Evolutionary conservation across 1,140 invertebrate genomes (phyloP).

Genomic region (Portunus trituberculatus): DNA sequence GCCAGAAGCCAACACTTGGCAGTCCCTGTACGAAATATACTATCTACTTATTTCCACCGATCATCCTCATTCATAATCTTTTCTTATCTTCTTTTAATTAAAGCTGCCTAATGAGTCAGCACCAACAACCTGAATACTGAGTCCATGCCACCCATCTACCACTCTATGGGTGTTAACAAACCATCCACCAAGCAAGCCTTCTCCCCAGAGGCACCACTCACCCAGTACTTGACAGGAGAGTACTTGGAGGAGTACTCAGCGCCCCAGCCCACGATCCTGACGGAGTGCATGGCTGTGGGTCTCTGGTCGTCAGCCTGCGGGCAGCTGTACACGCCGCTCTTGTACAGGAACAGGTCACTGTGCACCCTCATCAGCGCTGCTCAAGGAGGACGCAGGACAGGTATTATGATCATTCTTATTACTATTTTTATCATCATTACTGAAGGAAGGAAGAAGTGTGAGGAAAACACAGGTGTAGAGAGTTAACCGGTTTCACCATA

Average conservation of each 20-base stretch:
- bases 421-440: constrained; percentile 71
- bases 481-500: no score
- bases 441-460: constrained; percentile 80
- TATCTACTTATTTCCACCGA: no score
- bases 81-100: no score
- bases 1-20: no score
- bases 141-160: not conserved
- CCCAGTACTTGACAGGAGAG: constrained; percentile 58
- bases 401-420: constrained; percentile 82
- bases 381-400: constrained; percentile 94
- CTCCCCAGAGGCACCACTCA: not conserved
- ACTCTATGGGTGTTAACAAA: no score
- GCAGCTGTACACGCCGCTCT: constrained; percentile 90
- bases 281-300: constrained; percentile 87
- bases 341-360: constrained; percentile 95
- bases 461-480: no score
- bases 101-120: no score
- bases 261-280: constrained; percentile 94
- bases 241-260: constrained; percentile 82
- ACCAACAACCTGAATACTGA: no score
- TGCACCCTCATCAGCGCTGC: constrained; percentile 93
- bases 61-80: no score
- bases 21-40: no score
- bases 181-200: no score
- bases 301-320: constrained; percentile 83